Conservation (phyloP, 2,888 invertebrate genomes). For the Craniophora ligustri region DNA sequence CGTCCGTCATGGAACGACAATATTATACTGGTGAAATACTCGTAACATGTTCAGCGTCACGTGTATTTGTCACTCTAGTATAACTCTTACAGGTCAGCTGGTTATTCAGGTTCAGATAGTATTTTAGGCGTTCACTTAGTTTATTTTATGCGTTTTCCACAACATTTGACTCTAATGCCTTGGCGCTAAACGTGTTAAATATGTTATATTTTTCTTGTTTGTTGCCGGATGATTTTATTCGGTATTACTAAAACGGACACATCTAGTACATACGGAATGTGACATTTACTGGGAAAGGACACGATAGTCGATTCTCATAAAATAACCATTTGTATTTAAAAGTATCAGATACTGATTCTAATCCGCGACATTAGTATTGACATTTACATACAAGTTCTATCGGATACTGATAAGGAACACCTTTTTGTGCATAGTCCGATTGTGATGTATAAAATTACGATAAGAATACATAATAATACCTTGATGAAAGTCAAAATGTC, state of each 20-base stretch:
- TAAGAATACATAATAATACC: background rate
- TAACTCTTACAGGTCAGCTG: too few species aligned
- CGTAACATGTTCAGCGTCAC: too few species aligned
- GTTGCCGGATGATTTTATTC: background rate
- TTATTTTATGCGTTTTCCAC: too few species aligned
- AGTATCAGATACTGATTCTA: background rate
- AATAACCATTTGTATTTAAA: background rate
- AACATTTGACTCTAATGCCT: too few species aligned
- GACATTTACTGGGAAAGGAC: background rate
- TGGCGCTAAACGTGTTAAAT: too few species aligned
- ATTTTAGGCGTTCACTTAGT: too few species aligned
- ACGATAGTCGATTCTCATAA: background rate
- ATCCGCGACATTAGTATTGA: background rate
- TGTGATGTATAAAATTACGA: background rate
- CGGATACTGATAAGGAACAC: background rate
- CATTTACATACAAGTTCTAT: conserved; percentile 11
- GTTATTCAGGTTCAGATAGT: too few species aligned
- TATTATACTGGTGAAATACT: too few species aligned
- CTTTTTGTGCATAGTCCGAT: background rate
- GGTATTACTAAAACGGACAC: background rate
- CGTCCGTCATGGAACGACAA: too few species aligned
- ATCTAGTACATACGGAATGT: conserved; percentile 2
- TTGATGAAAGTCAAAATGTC: too few species aligned
- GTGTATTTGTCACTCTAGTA: too few species aligned
- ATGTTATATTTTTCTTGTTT: too few species aligned